Evolutionary conservation across 2,113 vertebrate species (phyloP).

Genomic region (Cyanoramphus novaezelandiae): DNA sequence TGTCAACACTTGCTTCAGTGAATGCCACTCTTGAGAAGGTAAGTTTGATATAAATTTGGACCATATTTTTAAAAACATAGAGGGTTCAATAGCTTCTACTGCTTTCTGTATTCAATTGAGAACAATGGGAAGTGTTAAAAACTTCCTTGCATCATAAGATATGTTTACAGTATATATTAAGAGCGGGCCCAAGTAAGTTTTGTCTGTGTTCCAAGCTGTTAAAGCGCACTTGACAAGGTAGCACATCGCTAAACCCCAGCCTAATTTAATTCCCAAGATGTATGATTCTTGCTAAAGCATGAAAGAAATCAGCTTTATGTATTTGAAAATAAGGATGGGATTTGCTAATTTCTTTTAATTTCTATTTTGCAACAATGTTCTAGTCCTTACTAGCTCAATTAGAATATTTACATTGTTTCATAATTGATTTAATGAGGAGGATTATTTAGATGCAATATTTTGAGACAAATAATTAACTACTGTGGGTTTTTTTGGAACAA

Average conservation of each 20-base stretch:
- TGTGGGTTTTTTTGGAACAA: background rate
- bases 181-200: background rate
- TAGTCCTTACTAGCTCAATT: constrained; percentile 16
- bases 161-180: background rate
- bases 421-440: constrained; percentile 57
- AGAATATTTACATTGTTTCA: constrained; percentile 30
- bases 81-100: background rate
- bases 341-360: background rate
- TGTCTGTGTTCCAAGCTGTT: background rate
- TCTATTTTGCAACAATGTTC: background rate
- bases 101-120: background rate
- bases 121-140: background rate
- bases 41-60: background rate
- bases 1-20: background rate
- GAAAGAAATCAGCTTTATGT: background rate
- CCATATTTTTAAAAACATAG: background rate
- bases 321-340: background rate
- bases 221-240: background rate
- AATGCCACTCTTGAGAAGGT: background rate
- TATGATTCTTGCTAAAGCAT: background rate
- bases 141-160: background rate
- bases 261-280: background rate
- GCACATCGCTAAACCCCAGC: background rate
- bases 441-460: constrained; percentile 56
- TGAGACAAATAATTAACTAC: constrained; percentile 63